Evolutionary conservation across 2,888 invertebrate species (phyloP), one percentile per base, ranked within the genome.

Genomic region (Plutella xylostella): DNA sequence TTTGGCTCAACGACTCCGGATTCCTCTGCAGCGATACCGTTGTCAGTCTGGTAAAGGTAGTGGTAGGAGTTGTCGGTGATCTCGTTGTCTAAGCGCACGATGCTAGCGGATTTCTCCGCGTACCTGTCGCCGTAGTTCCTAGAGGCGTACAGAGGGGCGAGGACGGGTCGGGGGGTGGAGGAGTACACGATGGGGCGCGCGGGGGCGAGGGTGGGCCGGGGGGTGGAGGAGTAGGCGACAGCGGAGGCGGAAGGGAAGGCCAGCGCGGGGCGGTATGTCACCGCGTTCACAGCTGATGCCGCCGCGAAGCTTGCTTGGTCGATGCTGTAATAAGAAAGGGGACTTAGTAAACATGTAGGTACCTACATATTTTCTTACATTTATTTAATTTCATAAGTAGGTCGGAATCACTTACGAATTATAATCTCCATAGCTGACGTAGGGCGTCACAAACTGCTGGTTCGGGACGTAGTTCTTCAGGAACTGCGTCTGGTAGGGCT

Each of bases 21-120:
- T 60, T 90, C 89, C 56, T 87, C 88, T 7, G 87, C 89, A 28
- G 82, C 74, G 48, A 90, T 89, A 14, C 89, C 89, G 56, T 90
- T 89, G 53, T 88, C 87, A 0, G 89, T 89, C 61, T 88, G 86
- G 52, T 76, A 88, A 58, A 86, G 72, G 58, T 86, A 89, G 49
- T 86, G 87, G 55, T 89, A 89, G 40, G 85, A 82, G 50, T 88
- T 86, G 25, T 68, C 54, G 38, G 82, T 79, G 2, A 78, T 63
- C 22, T 80, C 79, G 48, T 75, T 82, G 30, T 85, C 84, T 55
- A 86, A 84, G 33, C 85, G 79, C 4, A 89, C 55, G 30, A 87
- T 87, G 49, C 80, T 84, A 19, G 89, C 78, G 45, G 85, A 83
- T 4, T 69, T 70, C 58, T 86, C 87, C 20, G 78, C 72, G 42